phyloP scores from a whole-genome alignment of 2,797 vertebrate species.

The Gouania willdenowi region DNA sequence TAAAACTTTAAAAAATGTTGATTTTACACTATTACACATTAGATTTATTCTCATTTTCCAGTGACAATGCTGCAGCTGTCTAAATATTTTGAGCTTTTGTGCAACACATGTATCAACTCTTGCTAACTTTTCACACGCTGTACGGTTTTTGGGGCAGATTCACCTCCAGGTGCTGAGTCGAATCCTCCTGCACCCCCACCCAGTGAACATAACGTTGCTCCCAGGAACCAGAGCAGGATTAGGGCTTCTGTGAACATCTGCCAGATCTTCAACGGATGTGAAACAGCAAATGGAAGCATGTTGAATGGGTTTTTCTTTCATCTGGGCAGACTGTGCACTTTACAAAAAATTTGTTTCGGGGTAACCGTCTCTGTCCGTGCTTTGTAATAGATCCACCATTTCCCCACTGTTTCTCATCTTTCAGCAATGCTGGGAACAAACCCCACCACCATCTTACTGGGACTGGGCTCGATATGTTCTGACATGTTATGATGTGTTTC shows the following conservation, averaged over 20 bases:
- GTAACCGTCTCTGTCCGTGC: slow-evolving; percentile 41
- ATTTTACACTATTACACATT: slow-evolving; percentile 3
- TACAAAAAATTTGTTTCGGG: slow-evolving; percentile 48
- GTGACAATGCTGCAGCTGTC: slow-evolving; percentile 13
- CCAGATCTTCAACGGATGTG: slow-evolving; percentile 49
- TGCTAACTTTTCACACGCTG: slow-evolving; percentile 20
- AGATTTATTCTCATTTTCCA: slow-evolving; percentile 4
- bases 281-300: slow-evolving; percentile 55
- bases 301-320: slow-evolving; percentile 63
- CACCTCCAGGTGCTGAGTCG: slow-evolving; percentile 26
- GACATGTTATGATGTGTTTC: slow-evolving; percentile 46
- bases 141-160: slow-evolving; percentile 16
- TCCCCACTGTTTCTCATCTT: slow-evolving; percentile 35
- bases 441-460: slow-evolving; percentile 23
- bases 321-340: slow-evolving; percentile 52
- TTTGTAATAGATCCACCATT: slow-evolving; percentile 44
- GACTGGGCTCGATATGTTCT: slow-evolving; percentile 25
- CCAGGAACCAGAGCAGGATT: slow-evolving; percentile 34
- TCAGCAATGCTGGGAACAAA: slow-evolving; percentile 14
- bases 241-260: slow-evolving; percentile 52
- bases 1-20: slow-evolving; percentile 10
- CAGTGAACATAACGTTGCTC: slow-evolving; percentile 11
- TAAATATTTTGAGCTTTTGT: slow-evolving; percentile 6
- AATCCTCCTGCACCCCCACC: slow-evolving; percentile 16
- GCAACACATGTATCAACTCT: slow-evolving; percentile 19